These are phyloP conservation scores for Stenichneumon culpator DNA, from an alignment of 2,888 invertebrate species.

Conservation along the genomic window DNA sequence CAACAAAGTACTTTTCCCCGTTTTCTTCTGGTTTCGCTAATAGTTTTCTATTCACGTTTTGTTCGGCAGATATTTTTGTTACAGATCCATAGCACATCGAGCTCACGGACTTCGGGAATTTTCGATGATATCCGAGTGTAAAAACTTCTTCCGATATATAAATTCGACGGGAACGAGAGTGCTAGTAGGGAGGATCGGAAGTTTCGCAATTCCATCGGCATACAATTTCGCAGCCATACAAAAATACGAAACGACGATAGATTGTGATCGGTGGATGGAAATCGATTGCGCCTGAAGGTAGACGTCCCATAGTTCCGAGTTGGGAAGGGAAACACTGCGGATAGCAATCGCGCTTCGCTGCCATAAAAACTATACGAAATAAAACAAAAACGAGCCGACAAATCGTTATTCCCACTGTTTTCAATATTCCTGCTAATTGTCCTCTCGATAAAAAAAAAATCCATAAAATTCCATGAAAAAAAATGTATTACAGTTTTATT, in stretches of 20 bases:
- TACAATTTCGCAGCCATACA: constrained; percentile 7
- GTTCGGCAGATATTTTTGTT: too few relatives aligned
- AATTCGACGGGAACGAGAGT: not conserved
- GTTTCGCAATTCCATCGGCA: constrained; percentile 12
- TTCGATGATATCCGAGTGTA: not conserved
- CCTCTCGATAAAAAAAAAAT: not conserved
- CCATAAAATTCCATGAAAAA: too few relatives aligned
- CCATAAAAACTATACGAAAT: not conserved
- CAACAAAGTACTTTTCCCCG: too few relatives aligned
- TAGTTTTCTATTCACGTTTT: too few relatives aligned
- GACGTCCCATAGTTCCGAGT: not conserved
- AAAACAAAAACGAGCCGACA: not conserved
- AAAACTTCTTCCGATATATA: not conserved
- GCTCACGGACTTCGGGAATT: not conserved
- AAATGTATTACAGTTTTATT: too few relatives aligned
- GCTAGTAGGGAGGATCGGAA: not conserved
- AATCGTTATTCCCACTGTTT: not conserved
- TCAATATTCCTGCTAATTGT: not conserved
- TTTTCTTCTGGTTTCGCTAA: too few relatives aligned
- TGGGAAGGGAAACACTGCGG: not conserved
- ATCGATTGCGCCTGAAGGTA: constrained; percentile 7
- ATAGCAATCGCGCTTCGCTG: not conserved
- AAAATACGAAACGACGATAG: not conserved
- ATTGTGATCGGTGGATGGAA: not conserved
- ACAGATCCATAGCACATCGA: too few relatives aligned